Conservation (phyloP, 1,140 invertebrate species). For the Grapholita molesta region DNA sequence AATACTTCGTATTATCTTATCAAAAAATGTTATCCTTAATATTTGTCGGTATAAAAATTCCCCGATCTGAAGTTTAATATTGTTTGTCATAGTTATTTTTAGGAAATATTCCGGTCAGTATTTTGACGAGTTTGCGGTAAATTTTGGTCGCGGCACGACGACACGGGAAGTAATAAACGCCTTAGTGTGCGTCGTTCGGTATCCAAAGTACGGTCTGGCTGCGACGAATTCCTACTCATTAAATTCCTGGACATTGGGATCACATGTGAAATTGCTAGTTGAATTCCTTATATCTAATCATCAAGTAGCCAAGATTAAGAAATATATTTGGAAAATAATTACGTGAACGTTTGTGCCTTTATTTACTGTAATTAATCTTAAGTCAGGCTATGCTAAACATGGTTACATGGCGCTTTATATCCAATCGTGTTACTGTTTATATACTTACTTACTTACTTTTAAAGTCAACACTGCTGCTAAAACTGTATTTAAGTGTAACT, state of each 20-base stretch:
- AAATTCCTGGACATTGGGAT: conserved; percentile 30
- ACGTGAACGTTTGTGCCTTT: background rate
- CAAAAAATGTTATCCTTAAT: background rate
- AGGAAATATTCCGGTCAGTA: conserved; percentile 43
- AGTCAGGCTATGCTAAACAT: too few relatives aligned
- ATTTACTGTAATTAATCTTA: too few relatives aligned
- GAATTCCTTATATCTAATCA: conserved; percentile 17
- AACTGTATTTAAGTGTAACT: too few relatives aligned
- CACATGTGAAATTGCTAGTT: conserved; percentile 21
- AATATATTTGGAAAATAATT: background rate
- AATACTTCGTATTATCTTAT: too few relatives aligned
- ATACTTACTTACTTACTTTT: too few relatives aligned
- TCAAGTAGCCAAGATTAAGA: background rate
- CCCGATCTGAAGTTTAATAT: conserved; percentile 25
- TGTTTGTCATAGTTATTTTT: conserved; percentile 43
- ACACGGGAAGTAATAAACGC: conserved; percentile 66
- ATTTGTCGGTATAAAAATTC: conserved; percentile 20
- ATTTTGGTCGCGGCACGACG: conserved; percentile 43
- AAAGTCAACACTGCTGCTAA: too few relatives aligned
- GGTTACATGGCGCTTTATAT: too few relatives aligned
- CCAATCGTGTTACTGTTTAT: too few relatives aligned
- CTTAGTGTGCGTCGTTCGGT: conserved; percentile 27
- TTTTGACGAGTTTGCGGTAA: conserved; percentile 55
- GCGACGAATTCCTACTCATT: conserved; percentile 32
- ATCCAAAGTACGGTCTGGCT: conserved; percentile 29